phyloP scores from a whole-genome alignment of 1,140 invertebrate genomes.

The Euura saliciscinereae region DNA sequence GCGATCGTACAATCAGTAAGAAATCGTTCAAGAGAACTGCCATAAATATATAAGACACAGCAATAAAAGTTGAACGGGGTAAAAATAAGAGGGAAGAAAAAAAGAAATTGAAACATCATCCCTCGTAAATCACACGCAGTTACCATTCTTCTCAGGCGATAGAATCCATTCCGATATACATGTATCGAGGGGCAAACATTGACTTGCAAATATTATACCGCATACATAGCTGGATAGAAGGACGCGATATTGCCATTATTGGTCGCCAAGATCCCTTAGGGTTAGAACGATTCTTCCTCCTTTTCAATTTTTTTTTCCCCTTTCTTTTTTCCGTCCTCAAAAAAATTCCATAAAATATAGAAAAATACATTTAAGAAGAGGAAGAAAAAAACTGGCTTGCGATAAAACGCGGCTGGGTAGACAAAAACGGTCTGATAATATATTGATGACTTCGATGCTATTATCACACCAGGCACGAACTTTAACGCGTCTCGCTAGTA shows the following conservation, averaged over 20 bases:
- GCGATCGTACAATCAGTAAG: background rate
- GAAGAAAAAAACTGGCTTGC: background rate
- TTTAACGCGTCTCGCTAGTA: background rate
- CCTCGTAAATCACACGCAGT: background rate
- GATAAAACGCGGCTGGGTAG: background rate
- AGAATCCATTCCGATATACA: background rate
- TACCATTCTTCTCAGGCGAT: background rate
- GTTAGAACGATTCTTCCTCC: too few species aligned
- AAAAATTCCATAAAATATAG: too few species aligned
- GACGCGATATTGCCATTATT: background rate
- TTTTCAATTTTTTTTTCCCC: too few species aligned
- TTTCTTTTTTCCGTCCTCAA: too few species aligned
- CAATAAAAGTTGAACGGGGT: background rate
- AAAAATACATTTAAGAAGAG: background rate
- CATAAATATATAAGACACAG: background rate
- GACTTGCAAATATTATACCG: slow-evolving; percentile 2
- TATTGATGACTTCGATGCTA: background rate
- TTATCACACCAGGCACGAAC: background rate
- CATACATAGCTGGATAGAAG: background rate
- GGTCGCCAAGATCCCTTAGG: background rate
- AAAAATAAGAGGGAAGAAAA: background rate
- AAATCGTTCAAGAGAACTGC: background rate
- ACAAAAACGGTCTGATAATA: background rate
- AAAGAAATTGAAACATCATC: background rate
- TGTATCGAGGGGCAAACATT: background rate